Evolutionary conservation across 2,113 vertebrate species (phyloP).

Genomic region (Stomatorhinus ivindoensis): DNA sequence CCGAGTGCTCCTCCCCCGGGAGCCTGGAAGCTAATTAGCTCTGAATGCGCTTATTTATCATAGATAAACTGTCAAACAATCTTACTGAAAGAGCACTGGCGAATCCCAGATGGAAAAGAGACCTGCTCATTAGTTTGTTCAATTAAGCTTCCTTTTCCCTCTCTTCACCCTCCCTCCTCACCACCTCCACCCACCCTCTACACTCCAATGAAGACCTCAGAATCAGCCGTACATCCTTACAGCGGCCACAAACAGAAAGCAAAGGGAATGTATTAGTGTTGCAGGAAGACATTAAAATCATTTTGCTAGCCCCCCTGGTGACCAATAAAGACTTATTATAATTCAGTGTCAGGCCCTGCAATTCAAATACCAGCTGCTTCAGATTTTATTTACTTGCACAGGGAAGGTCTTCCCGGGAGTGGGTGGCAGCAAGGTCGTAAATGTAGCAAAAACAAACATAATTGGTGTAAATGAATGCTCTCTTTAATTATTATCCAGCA

Average conservation of each 20-base stretch:
- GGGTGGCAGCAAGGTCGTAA: not conserved
- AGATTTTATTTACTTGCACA: slow-evolving; percentile 11
- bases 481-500: slow-evolving; percentile 6
- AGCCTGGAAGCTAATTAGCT: slow-evolving; percentile 59
- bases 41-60: slow-evolving; percentile 68
- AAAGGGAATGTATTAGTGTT: slow-evolving; percentile 15
- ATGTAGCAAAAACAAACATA: not conserved
- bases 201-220: slow-evolving; percentile 33
- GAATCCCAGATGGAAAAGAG: slow-evolving; percentile 58
- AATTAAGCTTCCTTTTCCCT: slow-evolving; percentile 63
- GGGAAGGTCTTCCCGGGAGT: not conserved
- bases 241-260: slow-evolving; percentile 8
- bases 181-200: slow-evolving; percentile 26
- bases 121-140: slow-evolving; percentile 68
- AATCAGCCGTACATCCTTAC: not conserved
- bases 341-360: not conserved
- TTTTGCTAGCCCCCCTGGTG: slow-evolving; percentile 16
- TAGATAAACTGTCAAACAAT: slow-evolving; percentile 71
- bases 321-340: slow-evolving; percentile 20
- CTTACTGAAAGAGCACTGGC: slow-evolving; percentile 43
- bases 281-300: slow-evolving; percentile 5
- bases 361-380: slow-evolving; percentile 10
- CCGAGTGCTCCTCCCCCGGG: slow-evolving; percentile 39
- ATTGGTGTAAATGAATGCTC: not conserved
- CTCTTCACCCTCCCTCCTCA: slow-evolving; percentile 32